phyloP scores from a whole-genome alignment of 2,888 invertebrate genomes.

The Amaurobius ferox region DNA sequence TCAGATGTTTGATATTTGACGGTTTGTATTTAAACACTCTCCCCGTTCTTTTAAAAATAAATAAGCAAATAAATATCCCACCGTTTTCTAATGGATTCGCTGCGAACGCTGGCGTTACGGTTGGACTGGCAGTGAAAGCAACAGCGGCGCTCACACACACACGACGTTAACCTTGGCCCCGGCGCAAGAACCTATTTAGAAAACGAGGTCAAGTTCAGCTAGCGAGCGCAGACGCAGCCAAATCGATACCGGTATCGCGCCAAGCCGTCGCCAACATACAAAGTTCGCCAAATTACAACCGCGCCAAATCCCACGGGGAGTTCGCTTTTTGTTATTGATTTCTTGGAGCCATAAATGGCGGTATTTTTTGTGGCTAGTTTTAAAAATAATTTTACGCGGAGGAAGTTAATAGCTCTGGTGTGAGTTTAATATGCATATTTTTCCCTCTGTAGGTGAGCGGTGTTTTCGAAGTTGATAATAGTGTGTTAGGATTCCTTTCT shows the following conservation, averaged over 20 bases:
- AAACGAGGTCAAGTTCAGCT: constrained; percentile 66
- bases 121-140: constrained; percentile 67
- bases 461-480: too few species aligned
- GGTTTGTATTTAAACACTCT: too few species aligned
- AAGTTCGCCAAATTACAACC: background rate
- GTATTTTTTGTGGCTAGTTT: too few species aligned
- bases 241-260: constrained; percentile 59
- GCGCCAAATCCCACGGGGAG: too few species aligned
- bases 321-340: background rate
- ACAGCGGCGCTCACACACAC: constrained; percentile 28
- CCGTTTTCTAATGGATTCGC: constrained; percentile 49
- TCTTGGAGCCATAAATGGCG: background rate
- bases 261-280: constrained; percentile 23
- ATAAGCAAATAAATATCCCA: background rate
- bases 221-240: constrained; percentile 49
- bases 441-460: too few species aligned
- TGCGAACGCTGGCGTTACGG: background rate
- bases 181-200: constrained; percentile 69
- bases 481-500: too few species aligned
- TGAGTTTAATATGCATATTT: too few species aligned
- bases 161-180: constrained; percentile 64
- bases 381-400: too few species aligned
- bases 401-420: background rate
- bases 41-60: too few species aligned
- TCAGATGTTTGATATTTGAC: too few species aligned